These are phyloP conservation scores for Corvus cornix DNA, from an alignment of 2,113 vertebrate species.

Conservation along the genomic window DNA sequence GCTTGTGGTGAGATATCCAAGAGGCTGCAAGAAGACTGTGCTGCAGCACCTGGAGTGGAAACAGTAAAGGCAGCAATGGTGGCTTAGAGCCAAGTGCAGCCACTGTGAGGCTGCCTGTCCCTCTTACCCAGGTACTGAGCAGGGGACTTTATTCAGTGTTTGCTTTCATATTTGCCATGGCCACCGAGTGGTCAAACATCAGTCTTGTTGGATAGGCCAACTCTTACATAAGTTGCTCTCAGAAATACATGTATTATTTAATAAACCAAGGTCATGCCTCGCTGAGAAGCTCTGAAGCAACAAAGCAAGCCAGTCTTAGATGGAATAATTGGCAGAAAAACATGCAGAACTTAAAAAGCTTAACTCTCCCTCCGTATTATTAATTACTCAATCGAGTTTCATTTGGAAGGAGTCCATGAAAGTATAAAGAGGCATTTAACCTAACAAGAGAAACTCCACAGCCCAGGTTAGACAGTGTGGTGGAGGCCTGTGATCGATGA, in stretches of 20 bases:
- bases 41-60: background rate
- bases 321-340: background rate
- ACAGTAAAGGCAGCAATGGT: background rate
- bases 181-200: background rate
- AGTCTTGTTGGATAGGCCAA: background rate
- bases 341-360: background rate
- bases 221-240: background rate
- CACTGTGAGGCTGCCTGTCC: background rate
- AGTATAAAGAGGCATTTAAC: background rate
- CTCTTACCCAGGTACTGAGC: background rate
- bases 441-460: background rate
- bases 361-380: background rate
- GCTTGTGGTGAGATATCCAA: fast-evolving
- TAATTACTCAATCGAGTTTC: background rate
- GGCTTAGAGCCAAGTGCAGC: background rate
- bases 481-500: background rate
- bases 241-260: background rate
- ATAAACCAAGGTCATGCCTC: background rate
- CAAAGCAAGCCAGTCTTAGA: background rate
- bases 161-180: background rate
- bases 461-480: background rate
- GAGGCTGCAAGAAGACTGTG: background rate
- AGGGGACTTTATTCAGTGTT: background rate
- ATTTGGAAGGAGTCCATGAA: background rate
- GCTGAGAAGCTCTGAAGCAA: background rate